A percentile compares a stretch with the other conserved stretches of the same genome.
Evolutionary conservation across 1,140 invertebrate species (phyloP).

Genomic region (Caenorhabditis remanei): DNA sequence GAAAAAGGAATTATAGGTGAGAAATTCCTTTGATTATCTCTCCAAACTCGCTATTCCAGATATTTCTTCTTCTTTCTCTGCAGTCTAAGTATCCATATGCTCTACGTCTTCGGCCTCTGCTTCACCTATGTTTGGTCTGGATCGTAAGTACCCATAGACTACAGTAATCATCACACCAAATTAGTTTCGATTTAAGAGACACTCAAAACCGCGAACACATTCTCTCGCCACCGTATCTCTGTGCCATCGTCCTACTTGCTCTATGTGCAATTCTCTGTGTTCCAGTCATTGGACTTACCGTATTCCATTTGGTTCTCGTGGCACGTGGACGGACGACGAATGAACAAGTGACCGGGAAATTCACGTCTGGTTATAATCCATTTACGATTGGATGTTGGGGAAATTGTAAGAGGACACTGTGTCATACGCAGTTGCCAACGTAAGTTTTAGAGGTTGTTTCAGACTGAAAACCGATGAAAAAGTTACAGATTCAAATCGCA

Average conservation of each 20-base stretch:
- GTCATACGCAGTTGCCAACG: conserved; percentile 63
- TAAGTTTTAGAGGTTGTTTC: conserved; percentile 5
- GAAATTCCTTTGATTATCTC: background rate
- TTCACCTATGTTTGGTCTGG: conserved; percentile 84
- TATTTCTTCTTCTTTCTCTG: conserved; percentile 98
- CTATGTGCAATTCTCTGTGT: conserved; percentile 91
- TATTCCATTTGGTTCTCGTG: conserved; percentile 96
- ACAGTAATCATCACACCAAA: conserved; percentile 71
- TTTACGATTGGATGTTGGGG: conserved; percentile 71
- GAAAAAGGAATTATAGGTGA: conserved; percentile 89
- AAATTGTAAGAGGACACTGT: conserved; percentile 62
- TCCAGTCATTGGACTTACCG: conserved; percentile 95
- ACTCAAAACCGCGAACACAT: conserved; percentile 69
- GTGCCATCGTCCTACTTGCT: conserved; percentile 88
- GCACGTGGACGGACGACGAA: conserved; percentile 98
- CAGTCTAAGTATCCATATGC: conserved; percentile 95
- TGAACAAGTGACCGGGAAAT: conserved; percentile 85
- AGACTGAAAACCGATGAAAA: conserved; percentile 15
- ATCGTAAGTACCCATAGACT: background rate
- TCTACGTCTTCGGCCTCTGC: conserved; percentile 93
- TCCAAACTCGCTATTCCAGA: conserved; percentile 77
- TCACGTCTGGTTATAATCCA: conserved; percentile 76
- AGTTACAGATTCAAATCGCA: conserved; percentile 24
- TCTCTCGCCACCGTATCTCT: conserved; percentile 74
- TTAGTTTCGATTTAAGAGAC: conserved; percentile 80